Conservation (phyloP, 2,888 invertebrate species). For the Idaea aversata region DNA sequence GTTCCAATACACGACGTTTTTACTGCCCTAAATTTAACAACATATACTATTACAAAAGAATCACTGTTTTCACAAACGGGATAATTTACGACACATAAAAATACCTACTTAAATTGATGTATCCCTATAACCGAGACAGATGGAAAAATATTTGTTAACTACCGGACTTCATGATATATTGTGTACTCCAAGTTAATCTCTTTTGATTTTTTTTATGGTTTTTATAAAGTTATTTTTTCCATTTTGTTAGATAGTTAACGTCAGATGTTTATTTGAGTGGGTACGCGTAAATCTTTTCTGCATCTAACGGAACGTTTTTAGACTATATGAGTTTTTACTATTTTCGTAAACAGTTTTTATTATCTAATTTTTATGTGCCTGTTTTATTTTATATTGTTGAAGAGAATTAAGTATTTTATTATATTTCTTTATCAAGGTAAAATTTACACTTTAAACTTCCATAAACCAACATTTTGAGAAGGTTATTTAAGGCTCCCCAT, state of each 20-base stretch:
- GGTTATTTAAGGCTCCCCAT: too few relatives aligned
- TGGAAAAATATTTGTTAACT: conserved; percentile 62
- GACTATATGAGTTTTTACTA: conserved; percentile 23
- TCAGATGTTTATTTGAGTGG: conserved; percentile 24
- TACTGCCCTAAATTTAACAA: conserved; percentile 69
- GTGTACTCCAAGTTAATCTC: conserved; percentile 26
- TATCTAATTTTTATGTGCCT: not conserved
- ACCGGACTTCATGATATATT: conserved; percentile 56
- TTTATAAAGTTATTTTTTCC: conserved; percentile 28
- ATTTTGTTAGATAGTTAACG: conserved; percentile 24
- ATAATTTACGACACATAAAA: conserved; percentile 66
- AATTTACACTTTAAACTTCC: not conserved
- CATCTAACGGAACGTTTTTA: conserved; percentile 26
- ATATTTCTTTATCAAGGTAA: conserved; percentile 28
- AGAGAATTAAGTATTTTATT: conserved; percentile 28
- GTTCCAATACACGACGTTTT: conserved; percentile 51
- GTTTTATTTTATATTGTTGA: conserved; percentile 30
- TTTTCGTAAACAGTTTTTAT: conserved; percentile 24
- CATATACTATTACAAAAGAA: conserved; percentile 77
- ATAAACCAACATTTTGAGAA: too few relatives aligned
- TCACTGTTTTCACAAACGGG: conserved; percentile 71
- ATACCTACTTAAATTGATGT: conserved; percentile 30
- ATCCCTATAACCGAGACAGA: conserved; percentile 27
- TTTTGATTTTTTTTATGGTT: conserved; percentile 29
- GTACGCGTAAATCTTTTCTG: conserved; percentile 26